A percentile compares a stretch with the other conserved stretches of the same genome.
These are phyloP conservation scores for Anastrepha obliqua DNA, from an alignment of 1,140 invertebrate genomes.

Conservation along the genomic window DNA sequence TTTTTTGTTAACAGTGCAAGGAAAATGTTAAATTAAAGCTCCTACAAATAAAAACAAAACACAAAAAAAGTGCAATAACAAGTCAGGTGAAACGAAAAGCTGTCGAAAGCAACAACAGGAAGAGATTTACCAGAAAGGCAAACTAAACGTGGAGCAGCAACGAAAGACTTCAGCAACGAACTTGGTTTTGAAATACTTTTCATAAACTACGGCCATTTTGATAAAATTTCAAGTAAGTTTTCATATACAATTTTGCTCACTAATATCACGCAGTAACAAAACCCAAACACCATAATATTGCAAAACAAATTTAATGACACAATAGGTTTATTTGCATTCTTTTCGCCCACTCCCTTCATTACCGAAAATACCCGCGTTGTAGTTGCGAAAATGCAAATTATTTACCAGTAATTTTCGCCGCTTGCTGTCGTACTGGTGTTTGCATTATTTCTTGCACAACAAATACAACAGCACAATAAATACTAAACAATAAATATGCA, in stretches of 20 bases:
- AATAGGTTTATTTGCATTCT: conserved; percentile 23
- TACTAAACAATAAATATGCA: conserved; percentile 9
- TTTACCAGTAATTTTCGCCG: background rate
- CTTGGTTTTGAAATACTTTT: conserved; percentile 18
- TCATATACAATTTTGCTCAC: conserved; percentile 5
- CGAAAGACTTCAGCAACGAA: conserved; percentile 40
- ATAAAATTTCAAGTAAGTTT: conserved; percentile 33
- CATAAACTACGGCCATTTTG: background rate
- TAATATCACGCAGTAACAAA: background rate
- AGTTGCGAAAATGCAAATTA: conserved; percentile 41
- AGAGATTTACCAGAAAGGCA: conserved; percentile 28
- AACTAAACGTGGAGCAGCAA: background rate
- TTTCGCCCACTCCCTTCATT: conserved; percentile 17
- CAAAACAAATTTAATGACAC: conserved; percentile 12
- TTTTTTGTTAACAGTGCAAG: background rate
- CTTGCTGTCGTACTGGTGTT: background rate
- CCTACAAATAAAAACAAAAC: background rate
- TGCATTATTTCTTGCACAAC: conserved; percentile 17
- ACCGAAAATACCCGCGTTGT: background rate
- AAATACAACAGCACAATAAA: conserved; percentile 5
- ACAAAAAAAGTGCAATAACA: conserved; percentile 14
- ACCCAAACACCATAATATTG: background rate
- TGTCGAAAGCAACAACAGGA: conserved; percentile 19
- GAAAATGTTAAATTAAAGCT: conserved; percentile 3
- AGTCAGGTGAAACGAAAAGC: conserved; percentile 24